Evolutionary conservation across 2,113 vertebrate genomes (phyloP).

Genomic region (Anser cygnoides): DNA sequence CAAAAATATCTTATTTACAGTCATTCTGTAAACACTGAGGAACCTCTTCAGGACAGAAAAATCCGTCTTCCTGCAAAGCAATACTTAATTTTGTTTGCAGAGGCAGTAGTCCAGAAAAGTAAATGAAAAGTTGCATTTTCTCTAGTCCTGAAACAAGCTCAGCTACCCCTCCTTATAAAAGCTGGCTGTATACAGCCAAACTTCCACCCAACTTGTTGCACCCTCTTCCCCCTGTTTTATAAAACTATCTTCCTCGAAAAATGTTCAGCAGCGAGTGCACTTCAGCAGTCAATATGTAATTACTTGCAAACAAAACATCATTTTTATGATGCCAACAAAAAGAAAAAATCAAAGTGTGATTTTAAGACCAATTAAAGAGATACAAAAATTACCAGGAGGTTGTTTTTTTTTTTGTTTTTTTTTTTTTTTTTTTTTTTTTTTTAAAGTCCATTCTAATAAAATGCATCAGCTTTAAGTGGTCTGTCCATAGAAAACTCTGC

Average conservation of each 20-base stretch:
- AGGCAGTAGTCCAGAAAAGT: background rate
- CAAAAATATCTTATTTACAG: background rate
- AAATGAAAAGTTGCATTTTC: background rate
- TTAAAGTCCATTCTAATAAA: background rate
- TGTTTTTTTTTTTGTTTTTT: background rate
- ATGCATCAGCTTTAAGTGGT: background rate
- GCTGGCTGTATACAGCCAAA: background rate
- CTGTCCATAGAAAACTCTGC: background rate
- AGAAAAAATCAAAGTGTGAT: background rate
- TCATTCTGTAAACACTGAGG: background rate
- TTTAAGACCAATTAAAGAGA: background rate
- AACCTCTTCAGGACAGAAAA: accelerated
- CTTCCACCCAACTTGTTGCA: background rate
- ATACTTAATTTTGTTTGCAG: background rate
- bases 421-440: background rate
- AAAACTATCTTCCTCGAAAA: background rate
- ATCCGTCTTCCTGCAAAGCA: background rate
- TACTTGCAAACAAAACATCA: background rate
- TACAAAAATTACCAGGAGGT: background rate
- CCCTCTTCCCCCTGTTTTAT: background rate
- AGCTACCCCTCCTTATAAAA: background rate
- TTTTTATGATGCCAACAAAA: background rate
- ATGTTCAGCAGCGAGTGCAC: background rate
- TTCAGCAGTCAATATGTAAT: background rate
- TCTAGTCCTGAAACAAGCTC: background rate